A percentile compares a stretch with the other conserved stretches of the same genome.
phyloP scores from a whole-genome alignment of 2,888 invertebrate genomes.

The Dasysyrphus albostriatus region DNA sequence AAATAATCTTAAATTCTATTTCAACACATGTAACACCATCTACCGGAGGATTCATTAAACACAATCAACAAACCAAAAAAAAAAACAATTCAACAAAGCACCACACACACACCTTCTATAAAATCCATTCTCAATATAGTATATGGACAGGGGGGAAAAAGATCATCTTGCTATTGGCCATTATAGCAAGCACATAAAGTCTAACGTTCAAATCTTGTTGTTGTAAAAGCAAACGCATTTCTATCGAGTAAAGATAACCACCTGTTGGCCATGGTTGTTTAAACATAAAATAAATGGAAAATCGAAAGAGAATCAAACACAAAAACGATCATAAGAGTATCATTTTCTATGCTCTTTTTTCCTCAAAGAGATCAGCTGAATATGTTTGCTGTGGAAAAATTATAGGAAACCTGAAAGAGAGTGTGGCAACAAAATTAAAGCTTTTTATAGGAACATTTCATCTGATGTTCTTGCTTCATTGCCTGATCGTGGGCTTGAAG shows the following conservation, averaged over 20 bases:
- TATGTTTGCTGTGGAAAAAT: slow-evolving; percentile 54
- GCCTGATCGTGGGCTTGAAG: slow-evolving; percentile 7
- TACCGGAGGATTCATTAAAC: slow-evolving; percentile 35
- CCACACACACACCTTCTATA: slow-evolving; percentile 27
- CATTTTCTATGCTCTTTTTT: slow-evolving; percentile 20
- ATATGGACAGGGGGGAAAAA: slow-evolving; percentile 33
- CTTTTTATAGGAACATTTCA: slow-evolving; percentile 72
- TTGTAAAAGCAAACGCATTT: slow-evolving; percentile 59
- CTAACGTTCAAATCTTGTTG: slow-evolving; percentile 20
- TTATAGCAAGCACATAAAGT: slow-evolving; percentile 63
- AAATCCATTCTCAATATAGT: slow-evolving; percentile 16
- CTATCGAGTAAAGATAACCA: slow-evolving; percentile 46
- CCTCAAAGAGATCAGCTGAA: slow-evolving; percentile 60
- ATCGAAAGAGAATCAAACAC: slow-evolving; percentile 24
- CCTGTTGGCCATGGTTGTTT: background rate
- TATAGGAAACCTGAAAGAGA: slow-evolving; percentile 60
- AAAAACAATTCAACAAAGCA: slow-evolving; percentile 34
- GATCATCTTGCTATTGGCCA: slow-evolving; percentile 66
- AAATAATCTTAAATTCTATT: background rate
- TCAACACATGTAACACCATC: slow-evolving; percentile 58
- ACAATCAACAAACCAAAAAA: slow-evolving; percentile 15
- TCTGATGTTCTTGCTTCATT: slow-evolving; percentile 12
- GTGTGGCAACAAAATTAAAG: slow-evolving; percentile 48
- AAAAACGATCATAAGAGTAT: background rate
- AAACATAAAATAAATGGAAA: background rate